Conservation (phyloP, 2,888 invertebrate species). For the Acanthopleura granulata region DNA sequence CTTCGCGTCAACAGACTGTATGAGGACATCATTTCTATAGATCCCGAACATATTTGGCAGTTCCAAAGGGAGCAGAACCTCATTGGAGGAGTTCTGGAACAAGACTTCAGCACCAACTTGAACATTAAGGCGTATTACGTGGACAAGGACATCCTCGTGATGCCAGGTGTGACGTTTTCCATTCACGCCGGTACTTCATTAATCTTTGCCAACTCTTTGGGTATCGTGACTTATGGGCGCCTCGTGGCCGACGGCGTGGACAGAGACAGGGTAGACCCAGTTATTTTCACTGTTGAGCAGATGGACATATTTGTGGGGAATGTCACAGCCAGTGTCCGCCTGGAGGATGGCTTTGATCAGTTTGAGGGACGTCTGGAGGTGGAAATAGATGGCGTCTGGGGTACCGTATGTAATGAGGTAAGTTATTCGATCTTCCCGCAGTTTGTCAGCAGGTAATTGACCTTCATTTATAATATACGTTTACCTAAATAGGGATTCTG, state of each 20-base stretch:
- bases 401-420: slow-evolving; percentile 90
- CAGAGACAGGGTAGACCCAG: slow-evolving; percentile 24
- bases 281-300: slow-evolving; percentile 36
- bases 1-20: slow-evolving; percentile 89
- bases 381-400: slow-evolving; percentile 89
- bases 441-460: no score
- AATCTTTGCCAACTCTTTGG: slow-evolving; percentile 86
- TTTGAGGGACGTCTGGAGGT: slow-evolving; percentile 88
- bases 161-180: slow-evolving; percentile 91
- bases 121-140: slow-evolving; percentile 79
- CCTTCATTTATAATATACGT: no score
- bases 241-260: slow-evolving; percentile 74
- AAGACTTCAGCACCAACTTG: slow-evolving; percentile 33
- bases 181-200: slow-evolving; percentile 90
- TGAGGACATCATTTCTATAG: slow-evolving; percentile 84
- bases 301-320: slow-evolving; percentile 46
- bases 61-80: slow-evolving; percentile 42
- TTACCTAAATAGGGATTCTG: no score
- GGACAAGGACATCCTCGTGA: slow-evolving; percentile 91
- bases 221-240: slow-evolving; percentile 94
- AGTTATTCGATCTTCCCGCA: slow-evolving; percentile 24
- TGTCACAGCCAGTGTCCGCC: slow-evolving; percentile 76
- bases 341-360: slow-evolving; percentile 84
- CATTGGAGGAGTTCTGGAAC: slow-evolving; percentile 61
- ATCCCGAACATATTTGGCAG: slow-evolving; percentile 82